phyloP scores from a whole-genome alignment of 1,140 invertebrate species.

The Meteorus sp. region DNA sequence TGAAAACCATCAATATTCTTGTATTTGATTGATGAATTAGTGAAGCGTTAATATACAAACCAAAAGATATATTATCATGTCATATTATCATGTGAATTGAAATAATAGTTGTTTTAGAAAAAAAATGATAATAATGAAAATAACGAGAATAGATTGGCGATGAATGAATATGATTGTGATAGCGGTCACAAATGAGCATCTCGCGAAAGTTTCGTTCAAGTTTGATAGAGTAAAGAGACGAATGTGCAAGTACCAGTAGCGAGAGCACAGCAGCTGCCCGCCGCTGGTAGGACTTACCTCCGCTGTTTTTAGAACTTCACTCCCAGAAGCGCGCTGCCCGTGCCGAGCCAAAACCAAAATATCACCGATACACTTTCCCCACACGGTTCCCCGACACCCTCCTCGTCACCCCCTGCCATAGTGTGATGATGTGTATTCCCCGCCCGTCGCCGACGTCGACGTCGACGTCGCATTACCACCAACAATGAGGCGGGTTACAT shows the following conservation, averaged over 20 bases:
- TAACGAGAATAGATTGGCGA: too few species aligned
- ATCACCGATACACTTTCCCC: slow-evolving; percentile 44
- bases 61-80: too few species aligned
- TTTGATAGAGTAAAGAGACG: slow-evolving; percentile 25
- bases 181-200: slow-evolving; percentile 13
- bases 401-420: slow-evolving; percentile 10
- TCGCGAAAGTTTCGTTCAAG: slow-evolving; percentile 7
- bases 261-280: slow-evolving; percentile 30
- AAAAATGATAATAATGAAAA: too few species aligned
- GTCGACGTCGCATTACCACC: slow-evolving; percentile 3
- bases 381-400: slow-evolving; percentile 26
- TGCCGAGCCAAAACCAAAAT: slow-evolving; percentile 60
- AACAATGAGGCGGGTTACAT: slow-evolving; percentile 9
- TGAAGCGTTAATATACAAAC: neutral
- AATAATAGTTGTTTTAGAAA: too few species aligned
- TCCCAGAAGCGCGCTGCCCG: slow-evolving; percentile 58
- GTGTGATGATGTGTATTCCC: slow-evolving; percentile 6
- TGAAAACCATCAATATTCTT: too few species aligned
- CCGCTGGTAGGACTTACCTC: slow-evolving; percentile 53
- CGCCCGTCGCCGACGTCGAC: slow-evolving; percentile 15
- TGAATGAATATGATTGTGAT: slow-evolving; percentile 2
- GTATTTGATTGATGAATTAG: neutral
- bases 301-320: slow-evolving; percentile 61
- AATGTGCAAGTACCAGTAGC: slow-evolving; percentile 29
- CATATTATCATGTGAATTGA: too few species aligned